phyloP scores from a whole-genome alignment of 2,797 vertebrate species.

The Cossypha niveicapilla region DNA sequence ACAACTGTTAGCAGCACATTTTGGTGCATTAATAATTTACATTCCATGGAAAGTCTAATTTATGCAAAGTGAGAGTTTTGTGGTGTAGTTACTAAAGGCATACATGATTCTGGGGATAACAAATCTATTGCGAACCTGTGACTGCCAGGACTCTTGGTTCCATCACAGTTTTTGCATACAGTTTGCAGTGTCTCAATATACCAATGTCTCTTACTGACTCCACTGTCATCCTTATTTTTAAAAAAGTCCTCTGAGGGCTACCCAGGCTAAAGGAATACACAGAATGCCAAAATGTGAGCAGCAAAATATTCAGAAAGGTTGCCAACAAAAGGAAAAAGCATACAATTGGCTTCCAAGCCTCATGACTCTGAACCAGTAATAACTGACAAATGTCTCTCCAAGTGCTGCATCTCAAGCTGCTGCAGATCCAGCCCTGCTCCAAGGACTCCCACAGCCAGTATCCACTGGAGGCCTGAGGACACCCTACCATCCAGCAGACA shows the following conservation, averaged over 20 bases:
- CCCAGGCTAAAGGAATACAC: neutral
- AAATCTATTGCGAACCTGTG: fast-evolving
- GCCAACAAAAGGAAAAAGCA: neutral
- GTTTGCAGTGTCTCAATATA: neutral
- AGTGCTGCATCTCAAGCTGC: neutral
- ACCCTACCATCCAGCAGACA: neutral
- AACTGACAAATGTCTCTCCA: neutral
- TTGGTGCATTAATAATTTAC: constrained; percentile 52
- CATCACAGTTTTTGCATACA: neutral
- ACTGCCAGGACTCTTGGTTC: neutral
- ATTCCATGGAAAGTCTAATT: neutral
- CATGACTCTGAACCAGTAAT: neutral
- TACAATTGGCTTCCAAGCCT: neutral
- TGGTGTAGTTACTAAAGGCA: neutral
- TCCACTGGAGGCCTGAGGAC: neutral
- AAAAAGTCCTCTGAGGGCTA: neutral
- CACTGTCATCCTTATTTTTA: neutral
- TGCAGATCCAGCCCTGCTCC: neutral
- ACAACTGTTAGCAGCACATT: constrained; percentile 13
- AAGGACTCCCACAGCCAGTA: neutral
- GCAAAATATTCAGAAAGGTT: neutral
- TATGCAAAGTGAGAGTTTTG: neutral
- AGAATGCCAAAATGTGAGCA: neutral
- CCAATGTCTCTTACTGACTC: neutral
- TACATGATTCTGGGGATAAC: neutral